These are phyloP conservation scores for Plutomurus gul DNA, from an alignment of 1,140 invertebrate species.

Conservation along the genomic window DNA sequence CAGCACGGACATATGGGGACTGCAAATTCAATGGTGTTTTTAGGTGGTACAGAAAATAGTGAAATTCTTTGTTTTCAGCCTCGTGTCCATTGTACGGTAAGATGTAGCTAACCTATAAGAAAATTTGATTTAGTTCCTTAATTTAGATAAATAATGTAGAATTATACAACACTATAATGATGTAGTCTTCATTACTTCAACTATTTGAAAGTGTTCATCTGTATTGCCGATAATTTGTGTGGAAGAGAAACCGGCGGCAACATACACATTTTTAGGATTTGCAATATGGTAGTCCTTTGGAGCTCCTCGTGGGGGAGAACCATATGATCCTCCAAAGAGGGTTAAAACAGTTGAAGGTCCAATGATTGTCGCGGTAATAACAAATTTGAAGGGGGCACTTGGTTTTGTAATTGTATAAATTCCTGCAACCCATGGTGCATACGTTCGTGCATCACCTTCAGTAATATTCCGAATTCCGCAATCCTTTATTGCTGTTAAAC, in stretches of 20 bases:
- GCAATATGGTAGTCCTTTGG: background rate
- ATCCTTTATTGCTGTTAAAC: too few relatives aligned
- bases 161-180: background rate
- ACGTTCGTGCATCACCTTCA: conserved; percentile 24
- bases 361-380: conserved; percentile 33
- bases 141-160: background rate
- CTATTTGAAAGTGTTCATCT: conserved; percentile 28
- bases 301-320: background rate
- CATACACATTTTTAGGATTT: background rate
- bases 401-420: background rate
- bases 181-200: background rate
- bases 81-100: conserved; percentile 36
- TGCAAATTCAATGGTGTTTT: conserved; percentile 44
- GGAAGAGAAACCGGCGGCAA: conserved; percentile 29
- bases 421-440: conserved; percentile 37
- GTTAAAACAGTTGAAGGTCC: conserved; percentile 39
- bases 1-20: conserved; percentile 33
- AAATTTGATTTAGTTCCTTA: background rate
- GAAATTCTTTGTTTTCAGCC: conserved; percentile 29
- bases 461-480: conserved; percentile 30
- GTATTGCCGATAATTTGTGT: background rate
- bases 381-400: conserved; percentile 1
- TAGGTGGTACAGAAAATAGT: conserved; percentile 42
- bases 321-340: conserved; percentile 13
- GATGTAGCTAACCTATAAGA: conserved; percentile 31